phyloP scores from a whole-genome alignment of 1,140 invertebrate species.

The Drepana arcuata region DNA sequence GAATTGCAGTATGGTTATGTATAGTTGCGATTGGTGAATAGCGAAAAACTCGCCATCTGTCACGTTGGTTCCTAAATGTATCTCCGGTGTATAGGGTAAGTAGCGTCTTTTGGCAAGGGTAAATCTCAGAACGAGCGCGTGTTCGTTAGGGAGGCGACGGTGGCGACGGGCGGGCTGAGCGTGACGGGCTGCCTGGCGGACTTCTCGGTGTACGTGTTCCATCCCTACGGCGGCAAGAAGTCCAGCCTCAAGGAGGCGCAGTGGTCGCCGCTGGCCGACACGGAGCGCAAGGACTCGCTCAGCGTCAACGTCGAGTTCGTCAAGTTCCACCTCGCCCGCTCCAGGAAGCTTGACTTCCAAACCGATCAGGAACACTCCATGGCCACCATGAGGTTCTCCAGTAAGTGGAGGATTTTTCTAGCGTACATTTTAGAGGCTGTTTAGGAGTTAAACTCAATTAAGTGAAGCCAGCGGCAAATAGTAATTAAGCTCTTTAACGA shows the following conservation, averaged over 20 bases:
- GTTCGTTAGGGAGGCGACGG: slow-evolving; percentile 74
- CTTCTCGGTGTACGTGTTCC: slow-evolving; percentile 98
- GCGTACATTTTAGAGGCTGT: too few relatives aligned
- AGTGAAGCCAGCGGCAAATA: too few relatives aligned
- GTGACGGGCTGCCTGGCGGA: slow-evolving; percentile 95
- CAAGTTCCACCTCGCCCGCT: slow-evolving; percentile 94
- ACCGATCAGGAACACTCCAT: slow-evolving; percentile 76
- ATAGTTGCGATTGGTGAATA: too few relatives aligned
- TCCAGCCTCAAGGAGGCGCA: slow-evolving; percentile 85
- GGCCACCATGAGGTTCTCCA: slow-evolving; percentile 92
- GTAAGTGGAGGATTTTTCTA: too few relatives aligned
- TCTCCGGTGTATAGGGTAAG: too few relatives aligned
- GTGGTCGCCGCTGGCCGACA: slow-evolving; percentile 89
- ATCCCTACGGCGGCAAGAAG: slow-evolving; percentile 94
- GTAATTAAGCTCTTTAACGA: too few relatives aligned
- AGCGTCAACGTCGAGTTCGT: slow-evolving; percentile 98
- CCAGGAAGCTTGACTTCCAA: slow-evolving; percentile 86
- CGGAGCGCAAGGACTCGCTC: slow-evolving; percentile 94
- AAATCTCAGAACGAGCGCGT: too few relatives aligned
- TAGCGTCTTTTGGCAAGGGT: too few relatives aligned
- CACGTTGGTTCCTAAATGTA: too few relatives aligned
- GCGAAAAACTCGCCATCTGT: too few relatives aligned
- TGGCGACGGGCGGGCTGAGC: slow-evolving; percentile 88
- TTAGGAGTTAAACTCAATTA: too few relatives aligned
- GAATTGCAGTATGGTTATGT: too few relatives aligned